Base-by-base conservation (phyloP, 2,113 vertebrate species). In the Garra rufa region DNA sequence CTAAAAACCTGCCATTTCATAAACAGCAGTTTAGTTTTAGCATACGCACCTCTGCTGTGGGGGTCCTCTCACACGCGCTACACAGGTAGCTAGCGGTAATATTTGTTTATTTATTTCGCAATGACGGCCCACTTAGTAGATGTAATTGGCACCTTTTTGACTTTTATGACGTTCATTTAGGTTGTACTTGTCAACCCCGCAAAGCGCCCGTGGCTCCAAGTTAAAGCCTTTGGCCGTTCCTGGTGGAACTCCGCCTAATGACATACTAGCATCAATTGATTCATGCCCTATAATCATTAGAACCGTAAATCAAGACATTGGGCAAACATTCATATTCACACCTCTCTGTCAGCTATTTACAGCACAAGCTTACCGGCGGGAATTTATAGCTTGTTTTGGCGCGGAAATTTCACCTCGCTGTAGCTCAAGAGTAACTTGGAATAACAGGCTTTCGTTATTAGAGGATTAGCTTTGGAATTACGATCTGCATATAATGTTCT, bases 141-240 rank as follows among this genome's bases (percentile, higher is more conserved):
- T 94, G 95, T 94, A 95, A 95, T 95, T 95, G 92, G 92, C 94
- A 95, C 94, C 93, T 94, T 95, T 95, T 94, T 93, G 92, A 95
- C 92, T 95, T 95, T 95, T 95, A 95, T 95, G 93, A 92, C 92
- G 92, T 87, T 90, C 88, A 93, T 95, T 95, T 94, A 94, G 92
- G 93, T 92, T 92, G 91, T 92, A 94, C 93, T 94, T 95, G 93
- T 94, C 93, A 94, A 92, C 92, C 92, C 91, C 93, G 91, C 92
- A 93, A 93, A 94, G 91, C 89, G 93, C 93, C 92, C 17, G 85
- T 91, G 93, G 91, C 92, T 92, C 88, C 19, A 57, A 86, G 90
- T 41, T 87, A 89, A 90, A 88, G 88, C 86, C 88, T 87, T 87
- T 63, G 50, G 76, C 85, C 90, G 87, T 89, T 92, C 87, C 88